Base-by-base conservation (phyloP, 2,888 invertebrate species). In the Crioceris asparagi region DNA sequence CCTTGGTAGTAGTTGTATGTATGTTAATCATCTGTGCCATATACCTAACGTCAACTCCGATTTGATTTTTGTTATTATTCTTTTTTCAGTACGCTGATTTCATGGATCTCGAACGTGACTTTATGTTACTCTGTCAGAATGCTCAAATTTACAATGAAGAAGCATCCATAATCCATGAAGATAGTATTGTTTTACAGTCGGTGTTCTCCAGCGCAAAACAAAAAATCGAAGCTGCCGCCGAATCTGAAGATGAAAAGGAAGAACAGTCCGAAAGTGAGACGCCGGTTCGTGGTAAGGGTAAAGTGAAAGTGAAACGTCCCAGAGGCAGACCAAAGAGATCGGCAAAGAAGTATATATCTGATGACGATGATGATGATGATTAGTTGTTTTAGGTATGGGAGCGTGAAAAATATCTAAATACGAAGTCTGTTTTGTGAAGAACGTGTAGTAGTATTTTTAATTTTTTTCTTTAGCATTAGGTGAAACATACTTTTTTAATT, bases 141-240 rank as follows among this genome's bases (percentile, higher is more conserved):
- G 97, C 97, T 2, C 97, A 97, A 64, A 83, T 83, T 4, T 97
- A 94, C 67, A 97, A 97, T 61, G 91, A 96, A 58, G 96, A 97
- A 63, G 83, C 84, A 10, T 96, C 94, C 0, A 68, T 94, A 38
- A 97, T 98, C 48, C 90, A 94, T 64, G 88, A 90, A 59, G 96
- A 97, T 62, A 96, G 96, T 1, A 88, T 96, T 47, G 87, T 94
- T 2, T 68, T 98, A 45, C 88, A 94, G 53, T 82, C 83, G 41
- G 83, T 85, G 1, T 90, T 90, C 51, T 72, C 75, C 3, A 74
- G 74, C 48, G 77, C 79, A 1, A 66, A 74, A 30, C 72, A 74
- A 40, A 67, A 76, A 31, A 61, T 79, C 6, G 74, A 75, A 23
- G 65, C 64, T 17, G 59, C 64, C 33, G 63, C 61, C 3, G 70